Percentiles rank a stretch among this genome's conserved stretches.
phyloP scores from a whole-genome alignment of 2,113 vertebrate species.

The Dicerorhinus sumatrensis region DNA sequence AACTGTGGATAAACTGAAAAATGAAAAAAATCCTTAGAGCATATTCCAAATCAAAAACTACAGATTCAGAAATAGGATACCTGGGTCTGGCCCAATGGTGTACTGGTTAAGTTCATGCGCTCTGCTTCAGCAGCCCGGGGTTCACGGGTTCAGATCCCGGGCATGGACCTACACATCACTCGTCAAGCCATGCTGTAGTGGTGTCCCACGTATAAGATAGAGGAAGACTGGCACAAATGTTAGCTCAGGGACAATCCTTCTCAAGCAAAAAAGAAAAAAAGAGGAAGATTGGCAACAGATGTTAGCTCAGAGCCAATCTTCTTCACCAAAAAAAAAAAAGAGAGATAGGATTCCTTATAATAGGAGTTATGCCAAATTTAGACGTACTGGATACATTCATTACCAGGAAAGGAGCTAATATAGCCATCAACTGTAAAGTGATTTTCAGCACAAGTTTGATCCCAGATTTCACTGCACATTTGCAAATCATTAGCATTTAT shows the following conservation, averaged over 20 bases:
- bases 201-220: no score
- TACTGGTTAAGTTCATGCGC: no score
- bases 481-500: neutral
- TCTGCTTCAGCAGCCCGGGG: no score
- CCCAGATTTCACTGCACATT: neutral
- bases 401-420: neutral
- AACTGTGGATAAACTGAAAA: neutral
- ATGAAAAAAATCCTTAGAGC: neutral
- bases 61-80: neutral
- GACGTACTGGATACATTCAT: neutral
- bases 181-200: no score
- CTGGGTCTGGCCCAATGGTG: neutral
- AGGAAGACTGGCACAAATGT: no score
- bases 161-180: no score
- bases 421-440: neutral
- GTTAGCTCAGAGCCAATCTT: no score
- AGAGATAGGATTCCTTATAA: neutral
- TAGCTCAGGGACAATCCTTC: no score
- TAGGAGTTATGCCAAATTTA: neutral
- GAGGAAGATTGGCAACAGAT: no score
- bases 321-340: no score
- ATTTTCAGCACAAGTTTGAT: neutral
- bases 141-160: no score
- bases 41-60: slow-evolving; percentile 2
- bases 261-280: no score